Evolutionary conservation across 1,140 invertebrate species (phyloP).

Genomic region (Sminthurides bifidus): DNA sequence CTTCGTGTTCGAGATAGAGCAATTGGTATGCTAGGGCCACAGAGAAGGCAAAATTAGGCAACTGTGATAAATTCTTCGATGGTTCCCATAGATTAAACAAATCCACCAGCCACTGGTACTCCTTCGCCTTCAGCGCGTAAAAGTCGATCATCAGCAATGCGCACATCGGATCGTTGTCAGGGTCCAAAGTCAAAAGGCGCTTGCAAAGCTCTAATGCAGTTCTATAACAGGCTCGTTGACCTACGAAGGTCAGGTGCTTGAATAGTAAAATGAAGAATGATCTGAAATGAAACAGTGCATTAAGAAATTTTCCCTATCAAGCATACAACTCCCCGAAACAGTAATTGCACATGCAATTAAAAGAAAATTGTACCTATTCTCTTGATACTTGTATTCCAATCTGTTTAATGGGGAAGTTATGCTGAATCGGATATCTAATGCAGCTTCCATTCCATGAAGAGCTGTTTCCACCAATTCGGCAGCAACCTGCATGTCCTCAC

Average conservation of each 20-base stretch:
- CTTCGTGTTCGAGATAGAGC: constrained; percentile 9
- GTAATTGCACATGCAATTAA: neutral
- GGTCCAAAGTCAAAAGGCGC: constrained; percentile 62
- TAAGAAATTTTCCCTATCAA: constrained; percentile 5
- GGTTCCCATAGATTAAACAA: constrained; percentile 55
- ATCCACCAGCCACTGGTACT: constrained; percentile 68
- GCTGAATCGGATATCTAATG: constrained; percentile 70
- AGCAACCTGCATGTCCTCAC: constrained; percentile 65
- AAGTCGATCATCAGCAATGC: constrained; percentile 72
- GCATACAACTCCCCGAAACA: neutral
- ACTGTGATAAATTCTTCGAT: constrained; percentile 56
- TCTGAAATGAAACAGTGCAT: constrained; percentile 42
- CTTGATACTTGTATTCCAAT: constrained; percentile 65
- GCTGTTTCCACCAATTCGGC: constrained; percentile 66
- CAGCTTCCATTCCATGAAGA: constrained; percentile 60
- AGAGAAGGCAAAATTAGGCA: constrained; percentile 82
- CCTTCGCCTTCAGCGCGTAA: constrained; percentile 65
- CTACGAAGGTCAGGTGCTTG: constrained; percentile 68
- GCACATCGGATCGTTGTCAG: constrained; percentile 69
- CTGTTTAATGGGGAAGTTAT: constrained; percentile 59
- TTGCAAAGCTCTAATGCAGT: constrained; percentile 71
- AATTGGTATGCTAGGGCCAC: constrained; percentile 64
- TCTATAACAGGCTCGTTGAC: constrained; percentile 64
- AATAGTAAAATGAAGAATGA: constrained; percentile 71
- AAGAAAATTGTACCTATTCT: constrained; percentile 53